A percentile compares a stretch with the other conserved stretches of the same genome.
These are phyloP conservation scores for Mactra quadrangularis DNA, from an alignment of 1,140 invertebrate species.

Conservation along the genomic window DNA sequence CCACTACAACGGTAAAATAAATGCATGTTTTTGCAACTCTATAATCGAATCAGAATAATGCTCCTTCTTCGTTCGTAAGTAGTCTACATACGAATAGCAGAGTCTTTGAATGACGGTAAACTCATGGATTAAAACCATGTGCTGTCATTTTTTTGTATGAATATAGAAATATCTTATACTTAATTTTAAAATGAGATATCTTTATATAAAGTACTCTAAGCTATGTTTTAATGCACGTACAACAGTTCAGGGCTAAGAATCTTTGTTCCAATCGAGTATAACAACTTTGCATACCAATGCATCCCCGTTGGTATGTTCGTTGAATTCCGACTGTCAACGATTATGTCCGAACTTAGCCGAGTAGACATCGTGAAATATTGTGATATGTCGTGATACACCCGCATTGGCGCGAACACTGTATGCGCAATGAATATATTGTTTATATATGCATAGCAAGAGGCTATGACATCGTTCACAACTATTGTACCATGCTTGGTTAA, in stretches of 20 bases:
- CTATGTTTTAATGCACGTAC: conserved; percentile 38
- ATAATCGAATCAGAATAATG: too few species aligned
- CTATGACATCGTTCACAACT: conserved; percentile 94
- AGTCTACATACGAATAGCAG: too few species aligned
- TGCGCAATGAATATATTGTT: conserved; percentile 94
- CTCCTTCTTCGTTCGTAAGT: too few species aligned
- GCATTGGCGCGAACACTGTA: conserved; percentile 91
- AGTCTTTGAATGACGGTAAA: too few species aligned
- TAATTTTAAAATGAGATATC: too few species aligned
- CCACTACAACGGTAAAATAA: too few species aligned
- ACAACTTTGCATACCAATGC: conserved; percentile 94
- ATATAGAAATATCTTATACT: too few species aligned
- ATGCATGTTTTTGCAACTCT: too few species aligned
- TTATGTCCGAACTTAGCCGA: background rate
- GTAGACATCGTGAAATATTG: conserved; percentile 49
- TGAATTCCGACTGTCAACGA: conserved; percentile 35
- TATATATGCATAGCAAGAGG: conserved; percentile 97
- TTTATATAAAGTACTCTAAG: too few species aligned
- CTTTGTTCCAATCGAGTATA: conserved; percentile 88
- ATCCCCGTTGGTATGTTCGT: conserved; percentile 36
- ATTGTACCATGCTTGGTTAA: conserved; percentile 95
- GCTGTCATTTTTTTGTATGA: too few species aligned
- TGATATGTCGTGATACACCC: conserved; percentile 84
- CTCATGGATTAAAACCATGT: too few species aligned
- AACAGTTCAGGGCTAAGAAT: conserved; percentile 46